Evolutionary conservation across 2,797 vertebrate species (phyloP), one percentile per base, ranked within the genome.

Genomic region (Muscicapa comitata): DNA sequence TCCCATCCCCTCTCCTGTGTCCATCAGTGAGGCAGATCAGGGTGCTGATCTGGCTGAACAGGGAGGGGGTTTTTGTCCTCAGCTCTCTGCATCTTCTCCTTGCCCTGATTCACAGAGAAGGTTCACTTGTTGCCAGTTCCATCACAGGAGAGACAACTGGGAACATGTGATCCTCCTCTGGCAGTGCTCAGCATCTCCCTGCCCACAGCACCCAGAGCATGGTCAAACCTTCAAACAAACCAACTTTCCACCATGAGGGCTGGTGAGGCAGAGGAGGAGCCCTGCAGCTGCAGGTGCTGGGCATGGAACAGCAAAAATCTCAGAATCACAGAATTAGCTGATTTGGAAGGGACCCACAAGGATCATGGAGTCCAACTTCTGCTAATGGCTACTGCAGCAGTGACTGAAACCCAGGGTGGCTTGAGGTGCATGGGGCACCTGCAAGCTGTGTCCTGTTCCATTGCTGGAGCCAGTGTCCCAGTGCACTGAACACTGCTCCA

Each of bases 401-500:
- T 3, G 48, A 11, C 18, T 7, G 15, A 37, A 28, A 13, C 25
- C 29, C 18, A 17, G 0, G 2, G 42, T 45, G 40, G n/a, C 53
- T 68, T 0, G 0, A n/a, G 58, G 51, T n/a, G 35, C 42, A 7
- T 1, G 4, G 48, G 48, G 42, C 55, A 61, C 40, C 20, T 50
- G 26, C 21, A 25, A 19, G 5, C 68, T 17, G 23, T 43, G 55
- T 50, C 11, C 42, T 31, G 11, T 10, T 11, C 59, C 31, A 11
- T 2, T 9, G 4, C 8, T 5, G 28, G 17, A 67, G 15, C 42
- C 66, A 54, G 51, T 2, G 33, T 19, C 55, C 45, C 5, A 8
- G 17, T 20, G 28, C 2, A 42, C 43, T 0, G 1, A 47, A 18
- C 25, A 6, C 29, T 4, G 17, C 35, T 31, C 26, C 0, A 0